A percentile compares a stretch with the other conserved stretches of the same genome.
Evolutionary conservation across 2,113 vertebrate species (phyloP).

Genomic region (Pseudopipra pipra): DNA sequence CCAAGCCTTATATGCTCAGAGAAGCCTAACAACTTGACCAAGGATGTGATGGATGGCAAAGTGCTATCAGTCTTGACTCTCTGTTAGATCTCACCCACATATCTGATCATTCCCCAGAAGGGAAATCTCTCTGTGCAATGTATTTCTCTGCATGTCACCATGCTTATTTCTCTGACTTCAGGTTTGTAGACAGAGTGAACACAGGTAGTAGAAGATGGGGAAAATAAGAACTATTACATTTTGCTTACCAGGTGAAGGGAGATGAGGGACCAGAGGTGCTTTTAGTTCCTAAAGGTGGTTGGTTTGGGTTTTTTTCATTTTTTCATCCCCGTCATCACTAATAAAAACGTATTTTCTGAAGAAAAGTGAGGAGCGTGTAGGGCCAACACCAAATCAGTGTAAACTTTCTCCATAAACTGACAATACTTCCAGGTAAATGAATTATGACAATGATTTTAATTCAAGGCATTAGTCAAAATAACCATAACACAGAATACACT

Average conservation of each 20-base stretch:
- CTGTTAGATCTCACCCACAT: neutral
- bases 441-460: neutral
- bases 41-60: neutral
- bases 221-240: neutral
- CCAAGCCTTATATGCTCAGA: neutral
- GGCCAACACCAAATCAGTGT: neutral
- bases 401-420: neutral
- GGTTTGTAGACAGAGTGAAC: neutral
- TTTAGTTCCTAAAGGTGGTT: neutral
- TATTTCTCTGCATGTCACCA: neutral
- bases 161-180: neutral
- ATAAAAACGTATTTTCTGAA: neutral
- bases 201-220: neutral
- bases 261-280: neutral
- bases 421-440: neutral
- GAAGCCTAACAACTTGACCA: neutral
- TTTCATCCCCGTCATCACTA: neutral
- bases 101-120: neutral
- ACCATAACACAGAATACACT: neutral
- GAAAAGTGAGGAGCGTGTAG: neutral
- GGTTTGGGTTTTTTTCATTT: neutral
- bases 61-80: neutral
- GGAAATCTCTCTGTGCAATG: neutral
- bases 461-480: neutral
- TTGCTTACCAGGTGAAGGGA: neutral